Base-by-base conservation (phyloP, 2,888 invertebrate species). In the Entomobrya multifasciata region DNA sequence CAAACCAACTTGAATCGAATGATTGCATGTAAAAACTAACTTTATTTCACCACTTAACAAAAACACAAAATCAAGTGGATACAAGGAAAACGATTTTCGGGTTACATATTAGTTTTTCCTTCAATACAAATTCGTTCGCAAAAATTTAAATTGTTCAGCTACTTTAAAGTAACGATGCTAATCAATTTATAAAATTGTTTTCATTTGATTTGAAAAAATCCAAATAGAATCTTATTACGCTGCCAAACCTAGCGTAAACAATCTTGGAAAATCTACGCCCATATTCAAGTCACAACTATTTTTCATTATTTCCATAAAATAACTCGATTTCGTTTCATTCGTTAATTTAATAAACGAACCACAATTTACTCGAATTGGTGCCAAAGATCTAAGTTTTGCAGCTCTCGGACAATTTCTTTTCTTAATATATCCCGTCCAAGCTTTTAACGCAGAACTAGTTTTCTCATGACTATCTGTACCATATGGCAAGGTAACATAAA, bases 401-500 rank as follows among this genome's bases (percentile, higher is more conserved):
- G 10, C 25, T 1, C 62, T 4, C 15, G 4, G 11, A 44, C n/a
- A n/a, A 13, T 41, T 10, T 13, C 52, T 25, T 4, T 20, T 11
- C 20, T 0, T 5, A 13, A 77, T 8, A 8, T 41, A 11, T 5
- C 1, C 8, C 11, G 25, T 60, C 78, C 78, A 78, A 20, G 36
- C 13, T 5, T 20, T 62, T 5, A 78, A 3, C 1, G 78, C 44
- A 13, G 20, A 20, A 8, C 17, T 10, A 2, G 78, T 78, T 78
- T 78, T 78, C 78, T 78, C 78, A 62, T 78, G 15, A 62, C 20
- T 22, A 4, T 60, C 60, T 20, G 78, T 78, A n/a, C 78, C 78
- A 60, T 62, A 78, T 41, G 78, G 78, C 4, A 78, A 17, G 3
- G 78, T 78, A 13, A 11, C 20, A 15, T 60, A 78, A 4, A 78